A percentile compares a stretch with the other conserved stretches of the same genome.
Evolutionary conservation across 2,797 vertebrate genomes (phyloP).

Genomic region (Coluber constrictor): DNA sequence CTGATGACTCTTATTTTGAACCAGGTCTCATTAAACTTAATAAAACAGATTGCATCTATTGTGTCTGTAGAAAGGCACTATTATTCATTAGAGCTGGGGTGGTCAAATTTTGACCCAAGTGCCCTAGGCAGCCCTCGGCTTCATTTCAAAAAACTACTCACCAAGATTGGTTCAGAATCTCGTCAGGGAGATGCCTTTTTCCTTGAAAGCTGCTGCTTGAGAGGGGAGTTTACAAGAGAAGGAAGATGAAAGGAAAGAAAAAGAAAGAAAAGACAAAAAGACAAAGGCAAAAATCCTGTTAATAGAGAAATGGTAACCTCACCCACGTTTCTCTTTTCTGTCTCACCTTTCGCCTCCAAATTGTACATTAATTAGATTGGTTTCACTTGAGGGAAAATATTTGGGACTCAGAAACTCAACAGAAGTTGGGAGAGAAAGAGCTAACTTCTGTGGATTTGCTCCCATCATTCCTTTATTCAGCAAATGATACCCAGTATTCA

Average conservation of each 20-base stretch:
- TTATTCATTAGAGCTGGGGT: not conserved
- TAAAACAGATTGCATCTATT: not conserved
- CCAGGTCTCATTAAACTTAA: not conserved
- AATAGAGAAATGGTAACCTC: not conserved
- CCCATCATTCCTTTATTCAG: not conserved
- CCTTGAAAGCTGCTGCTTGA: not conserved
- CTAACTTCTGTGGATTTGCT: not conserved
- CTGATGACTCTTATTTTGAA: not conserved
- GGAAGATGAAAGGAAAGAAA: not conserved
- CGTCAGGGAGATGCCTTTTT: not conserved
- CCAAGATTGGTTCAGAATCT: not conserved
- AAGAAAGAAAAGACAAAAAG: not conserved
- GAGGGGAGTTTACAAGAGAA: not conserved
- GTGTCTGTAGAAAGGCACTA: not conserved
- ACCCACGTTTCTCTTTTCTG: not conserved
- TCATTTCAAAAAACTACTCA: not conserved
- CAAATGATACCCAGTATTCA: not conserved
- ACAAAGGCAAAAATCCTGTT: not conserved
- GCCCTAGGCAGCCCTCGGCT: not conserved
- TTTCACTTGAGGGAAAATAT: not conserved
- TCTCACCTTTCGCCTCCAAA: not conserved
- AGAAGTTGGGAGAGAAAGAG: not conserved
- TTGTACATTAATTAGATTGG: not conserved
- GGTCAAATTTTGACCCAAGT: not conserved
- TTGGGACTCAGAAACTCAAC: not conserved